Conservation (phyloP, 2,113 vertebrate genomes). For the Daphoenositta chrysoptera region DNA sequence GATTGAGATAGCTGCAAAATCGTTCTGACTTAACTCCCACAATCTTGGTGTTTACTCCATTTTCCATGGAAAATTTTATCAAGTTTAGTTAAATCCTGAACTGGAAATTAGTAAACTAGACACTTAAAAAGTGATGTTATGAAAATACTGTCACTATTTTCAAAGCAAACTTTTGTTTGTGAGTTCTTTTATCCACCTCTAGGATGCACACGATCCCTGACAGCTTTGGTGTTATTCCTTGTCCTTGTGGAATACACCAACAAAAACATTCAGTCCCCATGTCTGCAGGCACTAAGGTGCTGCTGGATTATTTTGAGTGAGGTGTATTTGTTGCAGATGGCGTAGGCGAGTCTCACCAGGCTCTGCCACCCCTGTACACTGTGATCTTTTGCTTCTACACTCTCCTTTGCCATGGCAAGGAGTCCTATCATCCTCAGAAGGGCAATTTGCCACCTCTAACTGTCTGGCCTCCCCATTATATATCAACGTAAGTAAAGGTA, state of each 20-base stretch:
- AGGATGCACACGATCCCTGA: background rate
- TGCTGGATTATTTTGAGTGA: background rate
- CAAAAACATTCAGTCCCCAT: background rate
- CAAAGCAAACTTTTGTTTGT: background rate
- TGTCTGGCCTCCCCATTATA: fast-evolving
- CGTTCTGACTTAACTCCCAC: background rate
- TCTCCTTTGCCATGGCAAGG: background rate
- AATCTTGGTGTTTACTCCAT: background rate
- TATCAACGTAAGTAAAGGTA: background rate
- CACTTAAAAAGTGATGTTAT: background rate
- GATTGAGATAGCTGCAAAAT: background rate
- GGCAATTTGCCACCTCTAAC: background rate
- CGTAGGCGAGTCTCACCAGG: background rate
- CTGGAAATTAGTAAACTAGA: background rate
- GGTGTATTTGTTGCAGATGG: background rate
- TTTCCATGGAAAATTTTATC: background rate
- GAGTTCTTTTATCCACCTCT: background rate
- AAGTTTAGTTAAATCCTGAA: background rate
- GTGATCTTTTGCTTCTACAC: background rate
- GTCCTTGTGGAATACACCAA: background rate
- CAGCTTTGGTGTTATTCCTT: background rate
- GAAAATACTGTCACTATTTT: background rate
- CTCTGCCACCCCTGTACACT: background rate
- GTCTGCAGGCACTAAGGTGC: background rate
- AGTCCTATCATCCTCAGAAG: background rate